Base-by-base conservation (phyloP, 1,140 invertebrate genomes). In the Drosophila kikkawai region DNA sequence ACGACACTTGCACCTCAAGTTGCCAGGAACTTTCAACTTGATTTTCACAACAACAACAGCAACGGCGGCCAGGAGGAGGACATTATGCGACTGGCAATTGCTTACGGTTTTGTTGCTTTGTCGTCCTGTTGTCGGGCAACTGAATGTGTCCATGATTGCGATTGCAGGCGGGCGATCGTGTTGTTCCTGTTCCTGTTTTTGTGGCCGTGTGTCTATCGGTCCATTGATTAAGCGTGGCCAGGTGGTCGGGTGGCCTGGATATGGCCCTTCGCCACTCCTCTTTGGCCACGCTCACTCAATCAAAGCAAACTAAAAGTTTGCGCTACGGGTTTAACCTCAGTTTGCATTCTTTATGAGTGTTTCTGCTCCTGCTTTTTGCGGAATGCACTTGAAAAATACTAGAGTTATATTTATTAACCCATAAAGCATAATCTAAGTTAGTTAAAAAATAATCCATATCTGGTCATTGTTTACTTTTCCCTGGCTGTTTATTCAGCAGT, bases 1-100 rank as follows among this genome's bases (percentile, higher is more conserved):
- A 88, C 85, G 85, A 88, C 85, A 88, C 85, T 88, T 79, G 86
- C 85, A 88, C 86, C 85, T 88, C 81, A 90, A 88, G 85, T 90
- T 88, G 75, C 70, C 74, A 79, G 81, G 67, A 87, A 90, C 80
- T 88, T 90, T 85, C 80, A 88, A 88, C 85, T 88, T 91, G 85
- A 91, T 88, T 88, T 88, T 63, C 51, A 69, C 65, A 63, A 32
- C n/a, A 57, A 13, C 42, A 58, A 17, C 17, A 59, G 48, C 48
- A 12, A n/a, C n/a, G 55, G 53, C 58, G 50, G 32, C 65, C 58
- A 65, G 50, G 45, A 48, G 44, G 19, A 22, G 45, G 68, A 77
- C 83, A 87, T 88, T 86, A 83, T 78, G 68, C 69, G 80, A 69
- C 69, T 83, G 69, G 59, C 85, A 84, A 88, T 88, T 90, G 84